phyloP scores from a whole-genome alignment of 2,113 vertebrate species.

The Peromyscus leucopus region DNA sequence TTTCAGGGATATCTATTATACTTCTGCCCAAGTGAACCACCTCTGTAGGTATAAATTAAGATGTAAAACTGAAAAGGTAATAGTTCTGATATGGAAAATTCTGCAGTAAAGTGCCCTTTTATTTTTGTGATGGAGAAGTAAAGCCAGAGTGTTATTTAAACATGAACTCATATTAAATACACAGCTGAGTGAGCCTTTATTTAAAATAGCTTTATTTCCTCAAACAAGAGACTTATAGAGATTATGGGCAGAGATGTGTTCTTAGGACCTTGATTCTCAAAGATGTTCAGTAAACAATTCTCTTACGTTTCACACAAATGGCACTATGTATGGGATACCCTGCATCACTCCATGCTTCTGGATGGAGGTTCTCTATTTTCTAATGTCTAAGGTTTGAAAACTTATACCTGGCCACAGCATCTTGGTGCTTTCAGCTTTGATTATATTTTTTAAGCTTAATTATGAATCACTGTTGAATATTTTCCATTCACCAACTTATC shows the following conservation, averaged over 20 bases:
- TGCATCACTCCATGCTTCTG: neutral
- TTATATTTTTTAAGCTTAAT: conserved; percentile 70
- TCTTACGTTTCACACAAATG: conserved; percentile 37
- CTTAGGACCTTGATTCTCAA: conserved; percentile 54
- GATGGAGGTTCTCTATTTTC: neutral
- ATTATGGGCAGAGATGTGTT: conserved; percentile 59
- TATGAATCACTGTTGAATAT: conserved; percentile 80
- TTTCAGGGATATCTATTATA: neutral
- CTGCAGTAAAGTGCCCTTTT: conserved; percentile 16
- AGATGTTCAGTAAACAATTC: conserved; percentile 58
- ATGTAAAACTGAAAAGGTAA: neutral
- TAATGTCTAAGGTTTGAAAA: neutral
- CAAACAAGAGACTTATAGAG: conserved; percentile 43
- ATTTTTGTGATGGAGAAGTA: conserved; percentile 59
- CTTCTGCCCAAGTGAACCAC: neutral
- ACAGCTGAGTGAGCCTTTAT: neutral
- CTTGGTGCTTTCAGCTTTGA: conserved; percentile 39
- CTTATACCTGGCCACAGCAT: neutral
- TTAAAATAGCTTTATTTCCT: conserved; percentile 63
- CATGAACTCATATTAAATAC: conserved; percentile 58
- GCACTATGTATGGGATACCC: neutral
- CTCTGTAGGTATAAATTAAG: conserved; percentile 5
- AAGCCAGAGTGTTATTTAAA: conserved; percentile 71
- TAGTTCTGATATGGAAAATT: conserved; percentile 53
- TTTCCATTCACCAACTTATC: conserved; percentile 86